phyloP scores from a whole-genome alignment of 2,888 invertebrate species.

The Eremobia ochroleuca region DNA sequence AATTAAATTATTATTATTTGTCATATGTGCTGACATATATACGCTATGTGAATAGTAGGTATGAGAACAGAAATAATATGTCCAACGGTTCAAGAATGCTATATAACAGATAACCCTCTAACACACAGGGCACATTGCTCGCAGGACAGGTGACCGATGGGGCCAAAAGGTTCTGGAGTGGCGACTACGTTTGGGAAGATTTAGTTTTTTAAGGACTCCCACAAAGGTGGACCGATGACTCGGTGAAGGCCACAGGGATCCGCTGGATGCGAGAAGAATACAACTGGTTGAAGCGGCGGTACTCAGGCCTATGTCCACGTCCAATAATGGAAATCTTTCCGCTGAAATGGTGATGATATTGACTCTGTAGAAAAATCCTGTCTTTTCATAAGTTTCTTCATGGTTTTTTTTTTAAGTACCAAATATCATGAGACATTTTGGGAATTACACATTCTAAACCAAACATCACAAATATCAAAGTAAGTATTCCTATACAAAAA shows the following conservation, averaged over 20 bases:
- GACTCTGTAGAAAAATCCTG: not conserved
- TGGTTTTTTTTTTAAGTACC: not conserved
- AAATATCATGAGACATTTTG: not conserved
- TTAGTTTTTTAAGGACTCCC: too few species aligned
- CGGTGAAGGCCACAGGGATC: too few species aligned
- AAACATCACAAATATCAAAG: not conserved
- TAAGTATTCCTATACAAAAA: not conserved
- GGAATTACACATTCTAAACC: not conserved
- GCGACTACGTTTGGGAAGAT: too few species aligned
- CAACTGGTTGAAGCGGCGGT: not conserved
- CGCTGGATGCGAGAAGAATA: not conserved
- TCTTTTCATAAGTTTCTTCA: not conserved
- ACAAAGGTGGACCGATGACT: too few species aligned
- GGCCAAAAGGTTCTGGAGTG: too few species aligned
- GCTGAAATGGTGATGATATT: not conserved
- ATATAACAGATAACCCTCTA: not conserved
- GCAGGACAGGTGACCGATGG: too few species aligned
- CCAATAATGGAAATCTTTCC: not conserved
- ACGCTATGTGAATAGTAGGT: too few species aligned
- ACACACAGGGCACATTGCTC: too few species aligned
- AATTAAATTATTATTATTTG: too few species aligned
- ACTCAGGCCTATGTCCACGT: not conserved
- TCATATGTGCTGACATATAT: too few species aligned
- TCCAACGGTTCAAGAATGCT: not conserved
- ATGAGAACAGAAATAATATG: not conserved